Evolutionary conservation across 2,113 vertebrate genomes (phyloP).

Genomic region (Ondatra zibethicus): DNA sequence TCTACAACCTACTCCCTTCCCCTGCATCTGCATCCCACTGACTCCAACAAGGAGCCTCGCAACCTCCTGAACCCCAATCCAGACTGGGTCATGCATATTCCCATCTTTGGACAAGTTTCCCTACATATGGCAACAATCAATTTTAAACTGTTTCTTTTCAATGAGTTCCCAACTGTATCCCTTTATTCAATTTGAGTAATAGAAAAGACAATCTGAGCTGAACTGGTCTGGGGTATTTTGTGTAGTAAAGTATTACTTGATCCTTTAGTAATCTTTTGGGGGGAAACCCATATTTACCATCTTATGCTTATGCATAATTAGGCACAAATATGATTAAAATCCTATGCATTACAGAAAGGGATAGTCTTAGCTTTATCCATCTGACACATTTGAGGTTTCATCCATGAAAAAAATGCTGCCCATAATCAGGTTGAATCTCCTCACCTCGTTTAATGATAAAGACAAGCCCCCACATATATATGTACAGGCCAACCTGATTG

Average conservation of each 20-base stretch:
- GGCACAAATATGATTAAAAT: neutral
- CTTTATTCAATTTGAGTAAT: neutral
- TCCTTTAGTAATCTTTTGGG: neutral
- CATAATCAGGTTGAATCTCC: neutral
- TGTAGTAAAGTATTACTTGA: neutral
- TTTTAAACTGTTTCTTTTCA: neutral
- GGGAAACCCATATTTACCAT: neutral
- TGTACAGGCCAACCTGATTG: neutral
- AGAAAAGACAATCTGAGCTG: neutral
- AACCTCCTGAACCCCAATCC: neutral
- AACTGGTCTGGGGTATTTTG: neutral
- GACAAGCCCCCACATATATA: neutral
- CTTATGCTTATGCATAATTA: neutral
- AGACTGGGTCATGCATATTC: neutral
- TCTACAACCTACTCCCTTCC: neutral
- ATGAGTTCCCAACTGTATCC: neutral
- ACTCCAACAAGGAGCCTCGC: neutral
- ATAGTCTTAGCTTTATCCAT: neutral
- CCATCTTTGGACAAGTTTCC: neutral
- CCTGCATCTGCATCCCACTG: neutral
- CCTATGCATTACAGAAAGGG: neutral
- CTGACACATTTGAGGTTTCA: neutral
- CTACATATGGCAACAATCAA: neutral
- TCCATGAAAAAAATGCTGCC: neutral
- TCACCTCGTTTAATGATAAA: neutral